Conservation (phyloP, 2,113 vertebrate genomes). For the Phyllopteryx taeniolatus region DNA sequence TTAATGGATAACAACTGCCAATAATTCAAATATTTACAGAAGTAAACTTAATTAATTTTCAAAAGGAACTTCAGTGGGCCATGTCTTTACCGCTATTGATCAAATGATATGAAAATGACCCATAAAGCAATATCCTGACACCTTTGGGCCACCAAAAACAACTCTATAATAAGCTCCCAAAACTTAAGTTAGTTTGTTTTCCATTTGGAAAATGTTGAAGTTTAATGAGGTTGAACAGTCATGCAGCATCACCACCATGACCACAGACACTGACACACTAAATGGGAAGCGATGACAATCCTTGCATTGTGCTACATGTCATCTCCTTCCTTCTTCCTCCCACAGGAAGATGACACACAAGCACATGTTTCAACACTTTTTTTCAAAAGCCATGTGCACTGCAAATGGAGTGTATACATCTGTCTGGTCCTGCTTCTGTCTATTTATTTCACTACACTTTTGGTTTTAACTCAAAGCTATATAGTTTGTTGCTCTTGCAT, state of each 20-base stretch:
- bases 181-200: not conserved
- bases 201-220: slow-evolving; percentile 36
- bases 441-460: not conserved
- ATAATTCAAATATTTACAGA: no score
- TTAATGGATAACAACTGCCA: no score
- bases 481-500: no score
- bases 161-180: not conserved
- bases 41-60: no score
- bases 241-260: slow-evolving; percentile 18
- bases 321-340: slow-evolving; percentile 18
- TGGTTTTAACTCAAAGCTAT: not conserved
- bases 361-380: slow-evolving; percentile 53
- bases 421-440: not conserved
- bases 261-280: not conserved
- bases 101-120: no score
- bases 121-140: no score
- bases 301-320: slow-evolving; percentile 11
- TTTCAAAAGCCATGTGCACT: slow-evolving; percentile 12
- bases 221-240: slow-evolving; percentile 60
- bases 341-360: slow-evolving; percentile 19
- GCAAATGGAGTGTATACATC: no score
- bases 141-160: no score
- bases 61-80: no score
- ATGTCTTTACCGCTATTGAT: no score
- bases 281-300: slow-evolving; percentile 43